Base-by-base conservation (phyloP, 2,113 vertebrate genomes). In the Oncorhynchus gorbuscha region DNA sequence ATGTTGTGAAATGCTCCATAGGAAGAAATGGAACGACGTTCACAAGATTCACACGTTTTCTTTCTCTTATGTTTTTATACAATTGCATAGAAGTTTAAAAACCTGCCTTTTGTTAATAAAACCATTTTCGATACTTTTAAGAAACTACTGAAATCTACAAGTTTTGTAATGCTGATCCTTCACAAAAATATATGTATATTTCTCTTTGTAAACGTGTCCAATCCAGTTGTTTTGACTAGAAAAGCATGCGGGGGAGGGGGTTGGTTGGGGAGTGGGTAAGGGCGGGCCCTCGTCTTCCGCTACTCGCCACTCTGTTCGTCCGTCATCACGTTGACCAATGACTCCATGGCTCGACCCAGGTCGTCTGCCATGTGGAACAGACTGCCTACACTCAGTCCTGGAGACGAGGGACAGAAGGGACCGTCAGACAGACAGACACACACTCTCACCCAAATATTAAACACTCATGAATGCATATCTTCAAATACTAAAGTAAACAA, bases 41-140 rank as follows among this genome's bases (percentile, higher is more conserved):
- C 94, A 96, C 94, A 94, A 94, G 93, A 94, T 94, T 95, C 94
- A 95, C 77, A 39, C 48, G 74, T 94, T 92, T 90, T 93, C 86
- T 91, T 90, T 91, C 94, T 88, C 93, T 84, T 83, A 83, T 88
- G 91, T 94, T 32, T 97, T 99, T 97, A 95, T 97, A 99, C 97
- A 99, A 97, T 99, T 99, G 98, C 98, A 99, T 99, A 99, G 97
- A 98, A 95, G 95, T 97, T 96, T 96, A 96, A 93, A 98, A 98
- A 97, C 94, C 94, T 95, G 96, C 95, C 94, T 96, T 55, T 95
- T 95, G 94, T 96, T 95, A 95, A 95, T 95, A 97, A 97, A 96
- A 96, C 96, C 95, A 95, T 94, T 3, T 96, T 96, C 95, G 96
- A 95, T 96, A 87, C 83, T 69, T 84, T 55, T 99, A 98, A 96